These are phyloP conservation scores for Cyrtodaria siliqua DNA, from an alignment of 2,888 invertebrate genomes.

Conservation along the genomic window DNA sequence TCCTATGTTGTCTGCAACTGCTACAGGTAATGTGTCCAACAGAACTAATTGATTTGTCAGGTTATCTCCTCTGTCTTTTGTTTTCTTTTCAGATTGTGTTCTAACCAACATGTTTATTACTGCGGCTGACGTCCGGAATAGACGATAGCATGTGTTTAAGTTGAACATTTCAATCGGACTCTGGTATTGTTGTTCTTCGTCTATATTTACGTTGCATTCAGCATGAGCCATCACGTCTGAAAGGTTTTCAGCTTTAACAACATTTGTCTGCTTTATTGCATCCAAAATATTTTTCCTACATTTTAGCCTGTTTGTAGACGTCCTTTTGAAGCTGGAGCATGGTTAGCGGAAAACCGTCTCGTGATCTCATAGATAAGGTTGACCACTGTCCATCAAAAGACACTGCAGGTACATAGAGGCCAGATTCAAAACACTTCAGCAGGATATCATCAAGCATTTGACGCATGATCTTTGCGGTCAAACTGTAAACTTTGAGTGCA, in stretches of 20 bases:
- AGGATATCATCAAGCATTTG: slow-evolving; percentile 33
- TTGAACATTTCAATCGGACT: neutral
- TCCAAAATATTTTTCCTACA: slow-evolving; percentile 1
- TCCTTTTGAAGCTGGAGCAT: slow-evolving; percentile 44
- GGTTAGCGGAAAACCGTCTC: slow-evolving; percentile 30
- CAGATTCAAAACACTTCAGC: slow-evolving; percentile 13
- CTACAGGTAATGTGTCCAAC: too few relatives aligned
- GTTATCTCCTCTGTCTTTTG: neutral
- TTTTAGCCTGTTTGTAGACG: slow-evolving; percentile 6
- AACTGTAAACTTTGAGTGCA: slow-evolving; percentile 55
- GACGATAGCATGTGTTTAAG: neutral
- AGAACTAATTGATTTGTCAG: too few relatives aligned
- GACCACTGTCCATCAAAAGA: slow-evolving; percentile 54
- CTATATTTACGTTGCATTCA: neutral
- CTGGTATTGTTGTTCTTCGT: neutral
- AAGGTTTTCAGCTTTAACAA: neutral
- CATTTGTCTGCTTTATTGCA: neutral
- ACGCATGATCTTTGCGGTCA: slow-evolving; percentile 1
- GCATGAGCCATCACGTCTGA: neutral
- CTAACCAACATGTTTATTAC: too few relatives aligned
- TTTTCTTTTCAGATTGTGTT: neutral
- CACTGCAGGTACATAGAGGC: slow-evolving; percentile 40
- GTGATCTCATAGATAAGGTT: slow-evolving; percentile 22
- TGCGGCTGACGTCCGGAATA: neutral
- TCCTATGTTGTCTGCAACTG: too few relatives aligned